Base-by-base conservation (phyloP, 1,140 invertebrate genomes). In the Sminthurinus signatus region DNA sequence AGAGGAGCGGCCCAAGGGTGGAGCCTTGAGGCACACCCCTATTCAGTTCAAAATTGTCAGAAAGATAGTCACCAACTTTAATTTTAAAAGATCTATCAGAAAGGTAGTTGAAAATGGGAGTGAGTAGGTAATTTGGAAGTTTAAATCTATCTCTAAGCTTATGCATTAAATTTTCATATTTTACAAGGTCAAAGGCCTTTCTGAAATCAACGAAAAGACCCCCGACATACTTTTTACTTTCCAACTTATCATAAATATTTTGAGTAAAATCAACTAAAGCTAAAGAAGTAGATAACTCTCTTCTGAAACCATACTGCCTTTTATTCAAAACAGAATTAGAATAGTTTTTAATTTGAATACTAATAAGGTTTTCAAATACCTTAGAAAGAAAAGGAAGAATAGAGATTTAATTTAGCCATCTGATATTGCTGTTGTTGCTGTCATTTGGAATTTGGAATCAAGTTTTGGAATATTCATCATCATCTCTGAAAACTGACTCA, bases 331-430 rank as follows among this genome's bases (percentile, higher is more conserved):
- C 8, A 8, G 23, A 3, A 27, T 52, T 25, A 52, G 8, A 14
- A 8, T 27, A 8, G 3, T 3, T 8, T 8, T 4, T 52, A 27
- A 52, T 14, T 23, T 14, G 5, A 29, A 4, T 28, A 14, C 4
- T 10, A 52, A 56, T 56, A 56, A 39, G 5, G 4, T 5, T 19
- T 27, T 56, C 54, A 56, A 56, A 39, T 3, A 56, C 54, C 21
- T 56, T 56, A 19, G 14, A 14, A 8, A 56, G n/a, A 31, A 56
- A 56, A 12, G 54, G 36, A 15, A 56, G 54, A 14, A 42, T 19
- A 36, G 31, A 39, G 8, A 56, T 56, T 19, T n/a, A n/a, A n/a
- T n/a, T n/a, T n/a, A n/a, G n/a, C n/a, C n/a, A n/a, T n/a, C n/a
- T n/a, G n/a, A n/a, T n/a, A n/a, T n/a, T n/a, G n/a, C n/a, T n/a